These are phyloP conservation scores for Neolamprologus longior DNA, from an alignment of 2,113 vertebrate genomes.

Conservation along the genomic window DNA sequence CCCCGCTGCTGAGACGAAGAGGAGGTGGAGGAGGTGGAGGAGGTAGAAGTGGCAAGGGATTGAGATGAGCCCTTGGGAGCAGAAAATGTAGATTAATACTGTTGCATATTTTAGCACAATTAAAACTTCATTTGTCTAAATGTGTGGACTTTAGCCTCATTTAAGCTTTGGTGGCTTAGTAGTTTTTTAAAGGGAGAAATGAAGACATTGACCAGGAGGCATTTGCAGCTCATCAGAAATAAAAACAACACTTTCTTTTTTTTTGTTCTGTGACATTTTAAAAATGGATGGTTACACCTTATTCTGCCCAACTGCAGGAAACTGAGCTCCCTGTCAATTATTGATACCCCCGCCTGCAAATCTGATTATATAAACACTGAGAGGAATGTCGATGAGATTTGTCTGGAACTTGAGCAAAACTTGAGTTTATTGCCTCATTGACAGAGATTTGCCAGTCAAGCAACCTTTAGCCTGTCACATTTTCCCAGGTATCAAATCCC, in stretches of 20 bases:
- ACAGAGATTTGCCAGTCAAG: conserved; percentile 46
- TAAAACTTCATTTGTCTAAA: conserved; percentile 74
- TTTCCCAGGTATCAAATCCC: conserved; percentile 55
- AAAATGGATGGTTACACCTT: conserved; percentile 32
- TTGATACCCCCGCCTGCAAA: background rate
- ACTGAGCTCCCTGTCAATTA: conserved; percentile 53
- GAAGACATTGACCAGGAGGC: conserved; percentile 4
- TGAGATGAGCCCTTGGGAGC: conserved; percentile 51
- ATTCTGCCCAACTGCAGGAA: conserved; percentile 17
- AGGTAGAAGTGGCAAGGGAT: background rate
- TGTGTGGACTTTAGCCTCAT: conserved; percentile 69
- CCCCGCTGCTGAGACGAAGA: conserved; percentile 22
- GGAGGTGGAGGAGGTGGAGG: background rate
- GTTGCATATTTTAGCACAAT: conserved; percentile 66
- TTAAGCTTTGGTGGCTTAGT: conserved; percentile 51
- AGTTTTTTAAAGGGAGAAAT: conserved; percentile 30
- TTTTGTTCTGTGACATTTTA: background rate
- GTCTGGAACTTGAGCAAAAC: conserved; percentile 39
- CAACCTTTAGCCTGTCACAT: conserved; percentile 53
- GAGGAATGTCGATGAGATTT: conserved; percentile 37
- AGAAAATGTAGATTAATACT: conserved; percentile 50
- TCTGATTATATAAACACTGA: conserved; percentile 33
- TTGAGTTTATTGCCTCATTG: conserved; percentile 42
- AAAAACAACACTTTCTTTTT: background rate
- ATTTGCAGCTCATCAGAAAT: background rate